Evolutionary conservation across 2,797 vertebrate species (phyloP), one percentile per base, ranked within the genome.

Genomic region (Gorsachius magnificus): DNA sequence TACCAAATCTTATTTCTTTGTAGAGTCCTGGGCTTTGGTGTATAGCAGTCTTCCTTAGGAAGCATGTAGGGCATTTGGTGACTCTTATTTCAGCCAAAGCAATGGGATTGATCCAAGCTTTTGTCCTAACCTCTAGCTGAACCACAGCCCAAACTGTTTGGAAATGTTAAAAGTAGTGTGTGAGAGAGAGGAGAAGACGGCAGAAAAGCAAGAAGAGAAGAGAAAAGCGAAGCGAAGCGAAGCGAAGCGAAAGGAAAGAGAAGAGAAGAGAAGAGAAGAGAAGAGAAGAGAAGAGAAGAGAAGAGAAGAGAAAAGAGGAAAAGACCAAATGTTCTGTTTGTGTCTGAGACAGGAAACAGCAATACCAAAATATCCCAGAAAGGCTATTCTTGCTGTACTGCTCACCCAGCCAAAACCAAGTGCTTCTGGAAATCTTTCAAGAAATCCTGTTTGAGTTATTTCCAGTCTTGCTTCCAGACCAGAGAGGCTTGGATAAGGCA

Each of bases 341-440:
- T 57, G 41, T 48, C 48, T 94, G 76, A 81, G 75, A 87, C 68
- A 89, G 81, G 82, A 95, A 95, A 85, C 28, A 78, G 43, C 64
- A 92, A 46, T 69, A 80, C 31, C 20, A 75, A 96, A 96, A 93
- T 78, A 88, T 83, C 58, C 43, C 75, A 75, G 65, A 56, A 91
- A 92, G 35, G 56, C 50, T 96, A 66, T 90, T 97, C 77, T 84
- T 94, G 71, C 80, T 92, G 35, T 95, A 79, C 71, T 85, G 57
- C 61, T 94, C 48, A 86, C 72, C 16, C 71, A 91, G 90, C 83
- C 91, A 93, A 97, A 97, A 58, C 95, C 92, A 79, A 93, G 65
- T 68, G 13, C 43, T 92, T 88, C 85, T 97, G 96, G 83, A 96
- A 95, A 93, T 95, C 53, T 89, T 96, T 96, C 89, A 96, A 96